Evolutionary conservation across 1,140 invertebrate species (phyloP).

Genomic region (Ericerus pela): DNA sequence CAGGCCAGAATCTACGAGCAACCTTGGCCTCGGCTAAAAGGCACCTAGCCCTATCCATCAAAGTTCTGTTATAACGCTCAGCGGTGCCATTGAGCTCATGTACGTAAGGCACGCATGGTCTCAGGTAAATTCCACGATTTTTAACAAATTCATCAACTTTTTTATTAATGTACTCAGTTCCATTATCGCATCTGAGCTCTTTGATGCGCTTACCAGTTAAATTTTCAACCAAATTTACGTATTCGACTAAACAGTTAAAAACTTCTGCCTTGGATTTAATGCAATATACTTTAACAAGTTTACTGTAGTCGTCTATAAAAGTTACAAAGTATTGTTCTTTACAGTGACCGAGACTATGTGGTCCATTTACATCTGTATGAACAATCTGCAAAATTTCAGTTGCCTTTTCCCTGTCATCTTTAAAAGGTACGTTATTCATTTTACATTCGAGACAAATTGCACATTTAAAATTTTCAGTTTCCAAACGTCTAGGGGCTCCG

Average conservation of each 20-base stretch:
- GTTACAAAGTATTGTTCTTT: constrained; percentile 23
- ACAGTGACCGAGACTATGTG: constrained; percentile 15
- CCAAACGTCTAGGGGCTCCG: not conserved
- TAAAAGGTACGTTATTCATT: constrained; percentile 18
- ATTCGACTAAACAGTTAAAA: constrained; percentile 20
- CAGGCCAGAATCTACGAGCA: constrained; percentile 16
- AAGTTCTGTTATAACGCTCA: constrained; percentile 16
- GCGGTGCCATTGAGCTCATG: constrained; percentile 13
- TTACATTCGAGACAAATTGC: constrained; percentile 19
- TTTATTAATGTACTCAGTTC: constrained; percentile 14
- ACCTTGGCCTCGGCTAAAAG: constrained; percentile 16
- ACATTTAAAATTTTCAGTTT: constrained; percentile 16
- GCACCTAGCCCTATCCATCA: constrained; percentile 19
- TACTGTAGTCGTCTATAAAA: constrained; percentile 26
- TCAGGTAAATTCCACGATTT: constrained; percentile 4
- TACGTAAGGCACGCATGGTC: not conserved
- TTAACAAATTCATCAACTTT: not conserved
- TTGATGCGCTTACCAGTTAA: constrained; percentile 5
- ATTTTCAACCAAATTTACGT: constrained; percentile 13
- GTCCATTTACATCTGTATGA: constrained; percentile 23
- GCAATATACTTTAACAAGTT: constrained; percentile 21
- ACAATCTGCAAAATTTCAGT: constrained; percentile 21
- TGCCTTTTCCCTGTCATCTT: constrained; percentile 8
- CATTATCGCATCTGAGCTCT: constrained; percentile 18
- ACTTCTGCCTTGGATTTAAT: constrained; percentile 20